Conservation (phyloP, 2,797 vertebrate genomes). For the Oryzias sinensis region DNA sequence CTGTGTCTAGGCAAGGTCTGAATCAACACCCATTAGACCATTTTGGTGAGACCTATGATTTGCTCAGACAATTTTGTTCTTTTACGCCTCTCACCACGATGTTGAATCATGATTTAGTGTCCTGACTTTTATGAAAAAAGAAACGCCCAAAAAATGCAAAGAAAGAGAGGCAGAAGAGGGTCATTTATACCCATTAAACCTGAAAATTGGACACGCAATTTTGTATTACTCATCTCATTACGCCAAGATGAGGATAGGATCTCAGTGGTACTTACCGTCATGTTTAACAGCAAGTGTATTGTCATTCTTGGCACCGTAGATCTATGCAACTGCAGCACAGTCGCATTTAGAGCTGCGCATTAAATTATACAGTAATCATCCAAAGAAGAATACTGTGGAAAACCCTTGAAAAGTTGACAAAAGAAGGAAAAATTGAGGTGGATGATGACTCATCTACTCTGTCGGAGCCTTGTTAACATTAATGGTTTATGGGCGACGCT, state of each 20-base stretch:
- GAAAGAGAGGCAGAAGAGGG: not conserved
- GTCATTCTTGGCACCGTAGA: not conserved
- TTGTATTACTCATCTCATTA: slow-evolving; percentile 6
- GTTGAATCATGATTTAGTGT: not conserved
- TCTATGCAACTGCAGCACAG: not conserved
- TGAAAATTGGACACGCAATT: not conserved
- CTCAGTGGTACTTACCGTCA: not conserved
- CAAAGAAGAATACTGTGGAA: slow-evolving; percentile 8
- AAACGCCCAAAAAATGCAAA: not conserved
- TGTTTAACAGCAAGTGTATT: not conserved
- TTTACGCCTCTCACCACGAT: not conserved
- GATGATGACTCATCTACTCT: slow-evolving; percentile 26
- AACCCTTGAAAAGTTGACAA: slow-evolving; percentile 18
- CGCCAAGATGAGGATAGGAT: slow-evolving; percentile 4
- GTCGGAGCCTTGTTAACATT: slow-evolving; percentile 21
- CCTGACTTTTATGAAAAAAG: not conserved
- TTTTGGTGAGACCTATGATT: no score
- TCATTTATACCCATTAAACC: slow-evolving; percentile 6
- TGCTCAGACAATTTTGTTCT: not conserved
- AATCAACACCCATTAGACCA: no score
- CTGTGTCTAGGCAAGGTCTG: no score
- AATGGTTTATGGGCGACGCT: slow-evolving; percentile 53
- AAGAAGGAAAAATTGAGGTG: not conserved
- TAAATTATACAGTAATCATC: slow-evolving; percentile 12
- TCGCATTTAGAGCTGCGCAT: slow-evolving; percentile 6